A percentile compares a stretch with the other conserved stretches of the same genome.
phyloP scores from a whole-genome alignment of 2,888 invertebrate genomes.

The Hirtodrosophila confusa region DNA sequence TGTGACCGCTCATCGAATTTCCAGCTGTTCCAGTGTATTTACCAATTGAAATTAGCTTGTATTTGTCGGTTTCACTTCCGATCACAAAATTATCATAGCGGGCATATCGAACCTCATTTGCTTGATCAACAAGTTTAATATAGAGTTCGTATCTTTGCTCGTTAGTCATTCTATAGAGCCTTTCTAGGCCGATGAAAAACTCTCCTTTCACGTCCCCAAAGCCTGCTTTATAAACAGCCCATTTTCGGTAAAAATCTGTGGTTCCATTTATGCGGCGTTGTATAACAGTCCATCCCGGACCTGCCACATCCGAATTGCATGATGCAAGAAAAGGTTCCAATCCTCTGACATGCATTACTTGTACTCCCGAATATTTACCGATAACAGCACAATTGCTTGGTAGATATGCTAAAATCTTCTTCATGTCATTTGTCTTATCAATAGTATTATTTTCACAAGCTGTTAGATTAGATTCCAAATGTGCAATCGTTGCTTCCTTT shows the following conservation, averaged over 20 bases:
- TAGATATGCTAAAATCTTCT: too few species aligned
- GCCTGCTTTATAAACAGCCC: slow-evolving; percentile 10
- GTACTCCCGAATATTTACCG: not conserved
- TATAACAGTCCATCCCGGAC: slow-evolving; percentile 18
- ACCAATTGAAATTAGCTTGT: not conserved
- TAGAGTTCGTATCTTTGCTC: slow-evolving; percentile 1
- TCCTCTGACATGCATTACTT: not conserved
- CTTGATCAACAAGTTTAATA: not conserved
- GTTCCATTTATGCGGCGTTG: slow-evolving; percentile 16
- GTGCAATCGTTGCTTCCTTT: too few species aligned
- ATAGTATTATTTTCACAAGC: too few species aligned
- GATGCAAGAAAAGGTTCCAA: not conserved
- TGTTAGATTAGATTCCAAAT: too few species aligned
- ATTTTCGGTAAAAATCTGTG: slow-evolving; percentile 15
- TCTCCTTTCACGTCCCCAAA: not conserved
- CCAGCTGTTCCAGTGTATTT: not conserved
- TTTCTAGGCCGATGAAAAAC: not conserved
- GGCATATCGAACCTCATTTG: not conserved
- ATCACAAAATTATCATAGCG: slow-evolving; percentile 2
- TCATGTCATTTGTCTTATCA: too few species aligned
- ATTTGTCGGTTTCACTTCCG: not conserved
- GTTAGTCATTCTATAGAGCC: not conserved
- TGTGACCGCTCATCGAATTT: not conserved
- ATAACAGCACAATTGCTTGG: too few species aligned
- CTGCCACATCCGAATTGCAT: not conserved